Evolutionary conservation across 1,140 invertebrate genomes (phyloP), one percentile per base, ranked within the genome.

Genomic region (Sitodiplosis mosellana): DNA sequence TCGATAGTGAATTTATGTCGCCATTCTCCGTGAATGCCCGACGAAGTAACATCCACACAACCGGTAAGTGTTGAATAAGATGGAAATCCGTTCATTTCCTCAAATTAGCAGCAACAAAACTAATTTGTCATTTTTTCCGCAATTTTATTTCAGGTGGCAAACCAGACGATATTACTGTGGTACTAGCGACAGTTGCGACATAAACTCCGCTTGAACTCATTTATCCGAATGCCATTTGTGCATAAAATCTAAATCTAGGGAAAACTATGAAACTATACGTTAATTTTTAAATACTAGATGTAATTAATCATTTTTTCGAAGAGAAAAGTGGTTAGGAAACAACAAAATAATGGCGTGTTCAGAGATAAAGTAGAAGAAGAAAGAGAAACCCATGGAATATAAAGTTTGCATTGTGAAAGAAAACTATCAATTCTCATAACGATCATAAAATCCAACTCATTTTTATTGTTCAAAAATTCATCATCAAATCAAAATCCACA

Each of bases 151-250:
- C 66, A 93, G 89, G 91, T 64, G 90, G 91, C 49, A 95, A 95
- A 72, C 90, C 90, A 44, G 93, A 97, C 65, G 93, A 97, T 70
- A 94, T 97, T 64, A 97, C 93, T 59, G 87, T 96, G 57, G 76
- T 97, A 55, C 74, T 97, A 55, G 87, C 87, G 55, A 87, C 86
- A 51, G 85, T 91, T 64, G 81, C 81, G 54, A 72, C 83, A 69
- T 82, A 75, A 75, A 38, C 12, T 7, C 10, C 27, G 27, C 27
- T 27, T 27, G 4, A 27, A 27, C 27, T 27, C 10, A 27, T 5
- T 27, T 3, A 27, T 5, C 27, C 27, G 27, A 27, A 27, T 27
- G 27, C 27, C 27, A 27, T 27, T 27, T 27, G 27, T 27, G 27
- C 12, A 38, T 17, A 14, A 17, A 38, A 17, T n/a, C 36, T 38